Conservation (phyloP, 2,113 vertebrate species). For the Onychorhynchus coronatus region DNA sequence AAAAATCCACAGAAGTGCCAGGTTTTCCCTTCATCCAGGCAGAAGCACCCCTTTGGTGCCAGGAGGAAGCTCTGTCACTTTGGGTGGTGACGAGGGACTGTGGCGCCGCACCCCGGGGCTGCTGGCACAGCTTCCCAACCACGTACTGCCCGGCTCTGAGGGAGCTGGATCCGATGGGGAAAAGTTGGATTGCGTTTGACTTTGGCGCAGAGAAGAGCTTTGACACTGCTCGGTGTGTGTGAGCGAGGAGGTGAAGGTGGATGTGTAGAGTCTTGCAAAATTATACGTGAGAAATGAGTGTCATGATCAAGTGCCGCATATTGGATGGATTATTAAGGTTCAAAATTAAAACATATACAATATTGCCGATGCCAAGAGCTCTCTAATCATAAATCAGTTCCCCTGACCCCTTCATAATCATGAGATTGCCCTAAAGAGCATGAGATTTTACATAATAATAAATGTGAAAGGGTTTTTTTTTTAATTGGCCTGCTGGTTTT, state of each 20-base stretch:
- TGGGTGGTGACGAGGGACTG: not conserved
- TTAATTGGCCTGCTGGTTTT: slow-evolving; percentile 34
- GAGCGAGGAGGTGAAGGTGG: slow-evolving; percentile 14
- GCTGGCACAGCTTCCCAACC: not conserved
- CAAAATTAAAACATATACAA: slow-evolving; percentile 63
- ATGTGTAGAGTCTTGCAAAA: not conserved
- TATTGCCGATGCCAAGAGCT: slow-evolving; percentile 57
- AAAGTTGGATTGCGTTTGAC: not conserved
- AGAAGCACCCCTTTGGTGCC: accelerated
- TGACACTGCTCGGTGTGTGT: not conserved
- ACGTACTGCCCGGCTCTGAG: not conserved
- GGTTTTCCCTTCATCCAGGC: not conserved
- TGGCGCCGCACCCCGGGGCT: not conserved
- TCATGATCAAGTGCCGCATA: slow-evolving; percentile 16
- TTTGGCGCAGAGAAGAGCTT: not conserved
- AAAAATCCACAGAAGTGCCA: not conserved
- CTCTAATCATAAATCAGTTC: slow-evolving; percentile 66
- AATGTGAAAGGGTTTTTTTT: not conserved
- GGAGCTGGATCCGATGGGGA: not conserved
- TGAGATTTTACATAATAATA: slow-evolving; percentile 51
- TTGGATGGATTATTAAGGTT: slow-evolving; percentile 57
- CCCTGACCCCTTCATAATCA: slow-evolving; percentile 62
- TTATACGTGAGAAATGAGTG: slow-evolving; percentile 30
- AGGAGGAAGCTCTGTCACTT: not conserved
- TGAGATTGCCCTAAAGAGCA: slow-evolving; percentile 64